phyloP scores from a whole-genome alignment of 2,113 vertebrate genomes.

The Lutjanus erythropterus region DNA sequence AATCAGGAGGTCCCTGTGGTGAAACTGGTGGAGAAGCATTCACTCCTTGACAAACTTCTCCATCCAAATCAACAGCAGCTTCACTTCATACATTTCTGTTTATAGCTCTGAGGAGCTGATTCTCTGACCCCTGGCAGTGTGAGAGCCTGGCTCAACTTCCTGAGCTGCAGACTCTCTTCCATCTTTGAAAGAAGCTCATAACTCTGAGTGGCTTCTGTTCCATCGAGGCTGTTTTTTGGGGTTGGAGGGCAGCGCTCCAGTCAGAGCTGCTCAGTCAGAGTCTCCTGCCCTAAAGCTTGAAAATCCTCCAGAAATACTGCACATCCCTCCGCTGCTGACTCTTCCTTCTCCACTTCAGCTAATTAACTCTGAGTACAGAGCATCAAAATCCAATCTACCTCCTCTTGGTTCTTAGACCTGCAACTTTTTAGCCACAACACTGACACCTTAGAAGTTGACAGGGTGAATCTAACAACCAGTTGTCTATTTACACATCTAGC shows the following conservation, averaged over 20 bases:
- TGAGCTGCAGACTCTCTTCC: background rate
- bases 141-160: background rate
- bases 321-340: background rate
- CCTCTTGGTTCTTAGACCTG: background rate
- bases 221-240: background rate
- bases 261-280: background rate
- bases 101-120: background rate
- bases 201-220: background rate
- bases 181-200: background rate
- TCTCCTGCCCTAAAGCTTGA: background rate
- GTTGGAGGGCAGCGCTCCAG: slow-evolving; percentile 6
- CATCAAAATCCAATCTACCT: background rate
- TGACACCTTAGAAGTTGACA: too few species aligned
- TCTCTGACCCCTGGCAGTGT: background rate
- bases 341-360: background rate
- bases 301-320: background rate
- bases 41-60: background rate
- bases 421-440: background rate
- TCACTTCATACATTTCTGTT: background rate
- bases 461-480: too few species aligned
- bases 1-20: background rate
- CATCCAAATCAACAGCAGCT: background rate
- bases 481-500: too few species aligned
- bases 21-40: background rate
- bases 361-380: slow-evolving; percentile 1